These are phyloP conservation scores for Mactromeris polynyma DNA, from an alignment of 2,888 invertebrate species.

Conservation along the genomic window DNA sequence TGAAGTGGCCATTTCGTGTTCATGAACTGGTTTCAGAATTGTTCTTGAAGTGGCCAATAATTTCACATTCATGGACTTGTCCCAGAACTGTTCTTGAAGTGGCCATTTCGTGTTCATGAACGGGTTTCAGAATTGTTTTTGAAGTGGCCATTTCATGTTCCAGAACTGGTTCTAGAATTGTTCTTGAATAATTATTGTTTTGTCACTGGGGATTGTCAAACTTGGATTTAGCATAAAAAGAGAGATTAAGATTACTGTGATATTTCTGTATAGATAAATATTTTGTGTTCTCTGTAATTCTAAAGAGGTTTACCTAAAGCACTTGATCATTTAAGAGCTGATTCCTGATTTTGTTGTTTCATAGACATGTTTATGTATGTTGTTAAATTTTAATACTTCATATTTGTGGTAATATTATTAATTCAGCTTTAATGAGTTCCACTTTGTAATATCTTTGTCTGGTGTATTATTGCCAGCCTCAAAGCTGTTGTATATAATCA, in stretches of 20 bases:
- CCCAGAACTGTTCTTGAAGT: too few relatives aligned
- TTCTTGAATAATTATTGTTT: too few relatives aligned
- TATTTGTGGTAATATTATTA: neutral
- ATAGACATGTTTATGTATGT: neutral
- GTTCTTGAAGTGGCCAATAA: too few relatives aligned
- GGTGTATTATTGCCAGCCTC: neutral
- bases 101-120: too few relatives aligned
- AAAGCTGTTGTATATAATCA: neutral
- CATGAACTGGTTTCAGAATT: too few relatives aligned
- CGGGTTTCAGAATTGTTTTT: too few relatives aligned
- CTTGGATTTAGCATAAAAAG: too few relatives aligned
- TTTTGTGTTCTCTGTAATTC: neutral
- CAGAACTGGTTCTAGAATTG: too few relatives aligned
- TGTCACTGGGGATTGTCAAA: too few relatives aligned
- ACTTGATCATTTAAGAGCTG: neutral
- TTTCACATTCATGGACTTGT: too few relatives aligned
- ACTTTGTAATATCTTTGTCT: conserved; percentile 4
- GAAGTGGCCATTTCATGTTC: too few relatives aligned
- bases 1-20: too few relatives aligned
- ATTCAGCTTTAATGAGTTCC: neutral
- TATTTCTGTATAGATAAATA: neutral
- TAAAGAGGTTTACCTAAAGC: neutral
- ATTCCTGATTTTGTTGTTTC: neutral
- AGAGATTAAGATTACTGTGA: neutral
- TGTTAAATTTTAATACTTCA: neutral